Evolutionary conservation across 2,888 invertebrate species (phyloP).

Genomic region (Rhimphoctona megacephalus): DNA sequence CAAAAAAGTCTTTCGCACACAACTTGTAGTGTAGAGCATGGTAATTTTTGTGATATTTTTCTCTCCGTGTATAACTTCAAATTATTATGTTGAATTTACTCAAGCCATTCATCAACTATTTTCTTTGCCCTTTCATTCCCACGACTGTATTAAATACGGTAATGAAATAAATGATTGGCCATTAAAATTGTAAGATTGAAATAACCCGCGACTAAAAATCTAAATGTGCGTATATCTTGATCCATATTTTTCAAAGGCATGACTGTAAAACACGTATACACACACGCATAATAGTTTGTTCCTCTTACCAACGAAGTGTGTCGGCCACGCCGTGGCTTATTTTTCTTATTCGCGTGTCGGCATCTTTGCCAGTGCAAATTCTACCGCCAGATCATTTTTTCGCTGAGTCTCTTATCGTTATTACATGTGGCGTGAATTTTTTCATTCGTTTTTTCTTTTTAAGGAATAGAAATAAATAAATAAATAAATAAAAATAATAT

Average conservation of each 20-base stretch:
- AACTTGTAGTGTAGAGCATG: no score
- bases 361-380: constrained; percentile 49
- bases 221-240: constrained; percentile 49
- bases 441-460: background rate
- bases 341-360: constrained; percentile 58
- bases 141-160: background rate
- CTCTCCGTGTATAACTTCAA: no score
- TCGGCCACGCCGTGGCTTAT: constrained; percentile 81
- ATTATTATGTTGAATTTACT: background rate
- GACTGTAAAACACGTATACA: constrained; percentile 31
- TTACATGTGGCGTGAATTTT: background rate
- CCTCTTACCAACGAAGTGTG: constrained; percentile 83
- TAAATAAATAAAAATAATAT: background rate
- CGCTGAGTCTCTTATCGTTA: constrained; percentile 3
- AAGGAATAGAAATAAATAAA: background rate
- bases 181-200: constrained; percentile 5
- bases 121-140: background rate
- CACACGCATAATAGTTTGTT: constrained; percentile 73
- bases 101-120: background rate
- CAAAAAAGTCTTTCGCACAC: no score
- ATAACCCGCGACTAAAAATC: constrained; percentile 6
- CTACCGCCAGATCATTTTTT: constrained; percentile 29
- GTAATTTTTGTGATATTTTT: no score
- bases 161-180: constrained; percentile 6
- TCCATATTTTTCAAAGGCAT: constrained; percentile 62